Evolutionary conservation across 2,113 vertebrate genomes (phyloP), one percentile per base, ranked within the genome.

Genomic region (Oceanodroma tethys): DNA sequence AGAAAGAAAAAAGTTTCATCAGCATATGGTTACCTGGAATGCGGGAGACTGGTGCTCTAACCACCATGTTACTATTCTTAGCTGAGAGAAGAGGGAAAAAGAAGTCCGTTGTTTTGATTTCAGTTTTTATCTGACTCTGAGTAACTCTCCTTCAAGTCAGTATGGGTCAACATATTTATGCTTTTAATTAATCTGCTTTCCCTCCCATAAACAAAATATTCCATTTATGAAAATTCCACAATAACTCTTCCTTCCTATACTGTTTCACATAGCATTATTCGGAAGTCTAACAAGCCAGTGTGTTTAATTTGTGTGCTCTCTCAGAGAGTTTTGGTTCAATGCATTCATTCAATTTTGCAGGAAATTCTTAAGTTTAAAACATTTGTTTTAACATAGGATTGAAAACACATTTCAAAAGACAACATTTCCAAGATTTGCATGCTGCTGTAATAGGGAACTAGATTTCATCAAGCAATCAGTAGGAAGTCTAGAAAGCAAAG

Each of bases 21-120:
- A 76, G 43, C 9, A 45, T 13, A 12, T 4, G 5, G 11, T 58
- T 59, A 75, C 55, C 74, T 86, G 82, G 45, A 58, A 25, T 2
- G 38, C 9, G 34, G 50, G 30, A 90, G 15, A 34, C 15, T 25
- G 22, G 8, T 68, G 62, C 26, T 80, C 18, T 43, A 30, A 30
- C 6, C 1, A 2, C 9, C 0, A 7, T 1, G 26, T 11, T 26
- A 8, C 26, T 30, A 1, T 19, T 88, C 53, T 19, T n/a, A 9
- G 0, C 5, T 4, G 12, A 79, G 32, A 9, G 25, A 50, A 48
- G n/a, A 59, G 4, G 20, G 21, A 76, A 17, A 59, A 11, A 81
- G 20, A 72, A 30, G 4, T 16, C 26, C 43, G 34, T 45, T 43
- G 13, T 8, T 68, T 43, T 43, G 8, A 68, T 53, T 68, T 58